Evolutionary conservation across 2,888 invertebrate species (phyloP).

Genomic region (Tiliacea aurago): DNA sequence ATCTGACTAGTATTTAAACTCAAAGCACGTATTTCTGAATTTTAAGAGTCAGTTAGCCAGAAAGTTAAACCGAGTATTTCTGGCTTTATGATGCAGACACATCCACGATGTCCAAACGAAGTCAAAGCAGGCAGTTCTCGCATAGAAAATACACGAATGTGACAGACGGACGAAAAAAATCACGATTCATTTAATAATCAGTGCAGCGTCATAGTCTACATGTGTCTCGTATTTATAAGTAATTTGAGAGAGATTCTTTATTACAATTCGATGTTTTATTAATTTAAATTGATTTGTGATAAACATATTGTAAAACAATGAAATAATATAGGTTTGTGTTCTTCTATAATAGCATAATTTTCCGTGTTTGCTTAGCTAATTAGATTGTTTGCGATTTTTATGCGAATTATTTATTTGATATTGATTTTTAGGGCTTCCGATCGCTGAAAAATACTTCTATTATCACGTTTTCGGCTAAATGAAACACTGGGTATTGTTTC

Average conservation of each 20-base stretch:
- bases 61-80: background rate
- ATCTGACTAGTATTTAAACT: background rate
- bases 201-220: background rate
- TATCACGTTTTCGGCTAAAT: background rate
- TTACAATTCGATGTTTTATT: conserved; percentile 9
- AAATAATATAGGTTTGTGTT: conserved; percentile 22
- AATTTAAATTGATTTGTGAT: conserved; percentile 39
- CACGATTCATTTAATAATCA: background rate
- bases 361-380: background rate
- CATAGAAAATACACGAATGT: background rate
- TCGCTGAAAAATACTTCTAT: background rate
- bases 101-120: background rate
- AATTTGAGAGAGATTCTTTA: conserved; percentile 22
- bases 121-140: background rate
- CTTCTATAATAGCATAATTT: conserved; percentile 33
- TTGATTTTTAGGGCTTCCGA: background rate
- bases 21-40: too few relatives aligned
- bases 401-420: too few relatives aligned
- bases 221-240: background rate
- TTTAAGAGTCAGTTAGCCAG: too few relatives aligned
- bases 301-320: conserved; percentile 40
- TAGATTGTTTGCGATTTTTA: conserved; percentile 6
- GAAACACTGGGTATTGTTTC: background rate
- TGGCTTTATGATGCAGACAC: background rate
- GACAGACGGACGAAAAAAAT: background rate